Conservation (phyloP, 2,113 vertebrate genomes). For the Corythornis cristatus region DNA sequence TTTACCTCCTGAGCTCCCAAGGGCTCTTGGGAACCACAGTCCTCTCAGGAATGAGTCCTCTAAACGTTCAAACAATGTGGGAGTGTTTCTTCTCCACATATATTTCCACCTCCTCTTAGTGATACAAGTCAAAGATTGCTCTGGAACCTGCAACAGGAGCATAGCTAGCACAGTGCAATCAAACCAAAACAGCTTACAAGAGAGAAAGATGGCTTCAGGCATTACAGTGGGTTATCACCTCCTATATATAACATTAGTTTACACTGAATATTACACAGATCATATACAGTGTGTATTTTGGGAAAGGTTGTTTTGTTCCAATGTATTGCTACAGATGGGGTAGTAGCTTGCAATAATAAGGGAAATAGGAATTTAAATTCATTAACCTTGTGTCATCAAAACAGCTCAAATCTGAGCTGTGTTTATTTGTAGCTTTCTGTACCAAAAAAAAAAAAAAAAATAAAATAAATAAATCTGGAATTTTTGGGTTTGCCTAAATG, state of each 20-base stretch:
- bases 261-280: not conserved
- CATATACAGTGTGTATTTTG: not conserved
- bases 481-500: not conserved
- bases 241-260: not conserved
- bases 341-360: not conserved
- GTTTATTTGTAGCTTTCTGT: not conserved
- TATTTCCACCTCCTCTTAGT: not conserved
- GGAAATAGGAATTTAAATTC: not conserved
- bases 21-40: not conserved
- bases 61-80: not conserved
- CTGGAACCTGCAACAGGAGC: not conserved
- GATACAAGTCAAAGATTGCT: not conserved
- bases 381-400: not conserved
- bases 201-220: not conserved
- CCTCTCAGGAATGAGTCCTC: not conserved
- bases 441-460: not conserved
- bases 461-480: no score
- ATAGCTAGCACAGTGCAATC: not conserved
- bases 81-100: not conserved
- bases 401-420: not conserved
- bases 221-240: not conserved
- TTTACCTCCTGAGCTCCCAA: not conserved
- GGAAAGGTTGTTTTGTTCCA: not conserved
- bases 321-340: not conserved
- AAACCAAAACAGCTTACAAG: not conserved